Base-by-base conservation (phyloP, 2,113 vertebrate genomes). In the Pedetes capensis region DNA sequence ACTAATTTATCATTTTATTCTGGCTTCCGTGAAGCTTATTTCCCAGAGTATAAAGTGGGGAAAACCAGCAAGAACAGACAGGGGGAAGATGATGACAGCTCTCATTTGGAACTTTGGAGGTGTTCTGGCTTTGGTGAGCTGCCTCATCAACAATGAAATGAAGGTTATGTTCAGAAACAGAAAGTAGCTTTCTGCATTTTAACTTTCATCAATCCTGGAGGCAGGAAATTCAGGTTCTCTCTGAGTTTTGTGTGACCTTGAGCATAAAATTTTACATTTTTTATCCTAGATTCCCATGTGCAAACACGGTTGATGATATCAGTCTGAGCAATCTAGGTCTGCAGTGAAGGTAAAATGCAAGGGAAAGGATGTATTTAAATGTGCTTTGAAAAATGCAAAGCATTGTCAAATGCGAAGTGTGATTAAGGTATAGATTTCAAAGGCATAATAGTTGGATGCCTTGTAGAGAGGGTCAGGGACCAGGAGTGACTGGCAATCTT, bases 391-490 rank as follows among this genome's bases (percentile, higher is more conserved):
- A 96, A 96, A 90, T 37, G 63, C 63, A 82, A 88, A 95, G 78
- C 5, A 14, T 68, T 90, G 94, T 93, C 97, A 90, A 92, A 90
- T 88, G 74, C 85, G 84, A 96, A 88, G 61, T 63, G 64, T 81
- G 88, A 93, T 95, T 82, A 94, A 92, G 81, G 74, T 68, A 90
- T 82, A 82, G 78, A 96, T 96, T 96, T 92, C 90, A 93, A 93
- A 96, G 82, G 29, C 95, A 79, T 61, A 59, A n/a, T 64, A 32
- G 17, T 72, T 71, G 72, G 59, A 37, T 42, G 81, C 76, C 71
- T 72, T 27, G 84, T 32, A 72, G 83, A 95, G 69, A 94, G 68
- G 93, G 95, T 95, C 95, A 96, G 95, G 92, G 79, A 37, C 61
- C 84, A 95, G 61, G 29, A 72, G n/a, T 39, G 59, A 74, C 92